These are phyloP conservation scores for Hydrochoerus hydrochaeris DNA, from an alignment of 2,113 vertebrate species.

Conservation along the genomic window DNA sequence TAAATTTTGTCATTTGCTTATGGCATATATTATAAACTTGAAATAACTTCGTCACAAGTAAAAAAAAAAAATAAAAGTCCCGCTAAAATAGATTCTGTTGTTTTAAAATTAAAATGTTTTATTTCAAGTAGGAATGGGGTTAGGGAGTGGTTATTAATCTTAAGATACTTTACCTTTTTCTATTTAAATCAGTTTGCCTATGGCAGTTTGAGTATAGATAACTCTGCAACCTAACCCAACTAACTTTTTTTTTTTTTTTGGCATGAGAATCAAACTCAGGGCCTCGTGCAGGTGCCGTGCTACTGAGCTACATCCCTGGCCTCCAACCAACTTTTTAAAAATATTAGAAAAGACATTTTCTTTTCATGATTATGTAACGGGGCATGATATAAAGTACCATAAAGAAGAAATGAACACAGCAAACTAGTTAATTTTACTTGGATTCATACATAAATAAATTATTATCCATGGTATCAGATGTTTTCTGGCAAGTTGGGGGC, in stretches of 20 bases:
- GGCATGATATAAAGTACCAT: background rate
- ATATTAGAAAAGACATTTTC: background rate
- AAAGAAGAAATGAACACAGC: background rate
- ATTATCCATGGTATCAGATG: background rate
- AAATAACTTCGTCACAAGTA: slow-evolving; percentile 27
- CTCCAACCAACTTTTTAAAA: background rate
- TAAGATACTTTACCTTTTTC: background rate
- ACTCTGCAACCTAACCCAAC: background rate
- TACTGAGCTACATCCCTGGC: too few species aligned
- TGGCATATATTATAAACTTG: slow-evolving; percentile 31
- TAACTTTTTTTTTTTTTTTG: background rate
- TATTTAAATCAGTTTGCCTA: slow-evolving; percentile 25
- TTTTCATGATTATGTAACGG: background rate
- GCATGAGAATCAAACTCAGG: too few species aligned
- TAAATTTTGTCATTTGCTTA: slow-evolving; percentile 22
- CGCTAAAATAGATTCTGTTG: background rate
- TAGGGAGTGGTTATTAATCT: background rate
- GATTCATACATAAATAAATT: slow-evolving; percentile 37
- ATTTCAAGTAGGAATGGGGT: slow-evolving; percentile 24
- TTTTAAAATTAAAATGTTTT: slow-evolving; percentile 44
- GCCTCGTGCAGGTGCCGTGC: too few species aligned
- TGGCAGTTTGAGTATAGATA: background rate
- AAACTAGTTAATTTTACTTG: slow-evolving; percentile 35
- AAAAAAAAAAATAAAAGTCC: background rate
- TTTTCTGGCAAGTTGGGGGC: background rate